Percentiles rank a stretch among this genome's conserved stretches.
phyloP scores from a whole-genome alignment of 2,797 vertebrate genomes.

The Myotis daubentonii region DNA sequence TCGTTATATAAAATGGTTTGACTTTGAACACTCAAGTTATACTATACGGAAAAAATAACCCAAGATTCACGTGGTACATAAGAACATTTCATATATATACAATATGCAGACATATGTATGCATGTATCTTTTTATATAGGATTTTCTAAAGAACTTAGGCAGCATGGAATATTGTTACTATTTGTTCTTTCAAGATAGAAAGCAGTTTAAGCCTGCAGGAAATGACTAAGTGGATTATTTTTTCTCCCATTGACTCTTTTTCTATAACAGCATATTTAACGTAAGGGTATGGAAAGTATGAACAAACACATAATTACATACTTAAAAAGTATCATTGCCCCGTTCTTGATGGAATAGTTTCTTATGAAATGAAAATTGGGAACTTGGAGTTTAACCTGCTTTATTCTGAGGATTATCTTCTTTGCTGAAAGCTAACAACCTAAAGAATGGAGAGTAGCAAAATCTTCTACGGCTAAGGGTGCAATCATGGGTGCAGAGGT shows the following conservation, averaged over 20 bases:
- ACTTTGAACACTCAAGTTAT: background rate
- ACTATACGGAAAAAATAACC: background rate
- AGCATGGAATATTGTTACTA: background rate
- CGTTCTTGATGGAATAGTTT: slow-evolving; percentile 18
- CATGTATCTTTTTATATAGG: background rate
- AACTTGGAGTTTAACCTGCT: background rate
- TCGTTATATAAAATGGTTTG: background rate
- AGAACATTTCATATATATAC: background rate
- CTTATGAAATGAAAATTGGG: background rate
- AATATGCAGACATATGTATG: background rate
- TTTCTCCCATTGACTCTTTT: background rate
- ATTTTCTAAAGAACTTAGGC: slow-evolving; percentile 7
- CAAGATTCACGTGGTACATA: background rate
- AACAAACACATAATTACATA: slow-evolving; percentile 15
- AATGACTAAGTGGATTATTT: background rate
- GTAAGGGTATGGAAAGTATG: background rate
- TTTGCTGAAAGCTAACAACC: background rate
- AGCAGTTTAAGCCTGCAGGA: background rate
- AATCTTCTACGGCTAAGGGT: background rate
- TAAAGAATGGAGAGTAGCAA: background rate
- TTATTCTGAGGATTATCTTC: slow-evolving; percentile 4
- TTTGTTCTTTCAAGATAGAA: slow-evolving; percentile 34
- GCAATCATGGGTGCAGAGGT: background rate
- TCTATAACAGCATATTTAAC: background rate
- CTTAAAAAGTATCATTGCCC: background rate